These are phyloP conservation scores for Papilio helenus DNA, from an alignment of 1,140 invertebrate species.

Conservation along the genomic window DNA sequence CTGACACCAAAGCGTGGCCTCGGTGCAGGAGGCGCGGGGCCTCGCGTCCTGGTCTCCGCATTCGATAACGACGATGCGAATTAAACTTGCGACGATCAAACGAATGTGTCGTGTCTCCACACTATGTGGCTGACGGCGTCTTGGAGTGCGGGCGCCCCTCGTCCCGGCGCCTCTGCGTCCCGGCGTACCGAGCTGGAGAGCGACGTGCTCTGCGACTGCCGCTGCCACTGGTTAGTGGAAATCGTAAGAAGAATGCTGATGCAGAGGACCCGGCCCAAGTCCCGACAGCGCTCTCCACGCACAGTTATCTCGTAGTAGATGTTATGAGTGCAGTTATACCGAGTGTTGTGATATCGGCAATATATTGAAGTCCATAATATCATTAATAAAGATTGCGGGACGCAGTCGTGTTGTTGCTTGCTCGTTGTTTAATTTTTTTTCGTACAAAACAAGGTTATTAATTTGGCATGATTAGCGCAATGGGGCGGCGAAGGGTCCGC, in stretches of 20 bases:
- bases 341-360: too few species aligned
- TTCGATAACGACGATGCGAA: conserved; percentile 24
- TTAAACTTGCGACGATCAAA: conserved; percentile 37
- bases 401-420: neutral
- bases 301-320: too few species aligned
- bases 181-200: neutral
- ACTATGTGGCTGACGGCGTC: conserved; percentile 1
- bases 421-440: conserved; percentile 1
- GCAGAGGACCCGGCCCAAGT: neutral
- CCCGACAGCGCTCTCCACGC: too few species aligned
- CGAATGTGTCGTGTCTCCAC: conserved; percentile 3
- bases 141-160: neutral
- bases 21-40: neutral
- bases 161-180: neutral
- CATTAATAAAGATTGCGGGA: neutral
- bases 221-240: neutral
- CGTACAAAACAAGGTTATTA: conserved; percentile 7
- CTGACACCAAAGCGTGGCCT: conserved; percentile 42
- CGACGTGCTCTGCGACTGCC: neutral
- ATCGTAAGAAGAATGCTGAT: neutral
- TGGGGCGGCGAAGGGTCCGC: neutral
- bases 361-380: too few species aligned
- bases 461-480: neutral
- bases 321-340: too few species aligned
- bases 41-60: neutral